phyloP scores from a whole-genome alignment of 92 coral and sea anemone species.

The Siderastrea siderea region DNA sequence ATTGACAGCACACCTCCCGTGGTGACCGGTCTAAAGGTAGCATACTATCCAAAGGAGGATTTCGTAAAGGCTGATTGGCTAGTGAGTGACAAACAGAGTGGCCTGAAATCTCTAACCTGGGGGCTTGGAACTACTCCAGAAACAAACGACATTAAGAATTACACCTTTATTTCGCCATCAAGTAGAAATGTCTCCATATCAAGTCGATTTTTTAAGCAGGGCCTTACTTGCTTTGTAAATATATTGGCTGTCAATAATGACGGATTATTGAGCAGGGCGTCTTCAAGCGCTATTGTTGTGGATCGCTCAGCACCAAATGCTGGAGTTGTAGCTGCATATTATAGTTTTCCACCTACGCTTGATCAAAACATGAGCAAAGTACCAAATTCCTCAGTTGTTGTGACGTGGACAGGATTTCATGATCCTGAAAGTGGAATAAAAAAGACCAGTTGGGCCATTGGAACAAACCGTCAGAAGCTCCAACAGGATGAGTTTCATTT shows the following conservation, averaged over 20 bases:
- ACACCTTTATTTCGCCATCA: slow-evolving; percentile 45
- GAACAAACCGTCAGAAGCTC: slow-evolving; percentile 52
- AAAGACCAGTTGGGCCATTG: slow-evolving; percentile 84
- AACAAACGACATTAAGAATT: slow-evolving; percentile 56
- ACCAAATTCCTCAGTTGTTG: slow-evolving; percentile 79
- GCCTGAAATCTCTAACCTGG: slow-evolving; percentile 74
- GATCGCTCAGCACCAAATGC: slow-evolving; percentile 87
- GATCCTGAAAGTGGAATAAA: slow-evolving; percentile 91
- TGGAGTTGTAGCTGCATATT: slow-evolving; percentile 80
- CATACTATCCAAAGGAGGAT: slow-evolving; percentile 68
- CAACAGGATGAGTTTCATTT: slow-evolving; percentile 21
- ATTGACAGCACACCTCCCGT: slow-evolving; percentile 92
- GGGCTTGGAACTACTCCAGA: slow-evolving; percentile 87
- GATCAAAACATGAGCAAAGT: slow-evolving; percentile 82
- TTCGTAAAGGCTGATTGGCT: slow-evolving; percentile 74
- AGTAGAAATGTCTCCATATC: slow-evolving; percentile 47
- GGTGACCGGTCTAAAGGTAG: slow-evolving; percentile 65
- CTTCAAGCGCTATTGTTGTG: slow-evolving; percentile 85
- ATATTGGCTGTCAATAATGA: slow-evolving; percentile 76
- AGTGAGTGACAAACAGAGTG: slow-evolving; percentile 82
- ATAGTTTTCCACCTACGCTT: slow-evolving; percentile 78
- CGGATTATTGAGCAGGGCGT: slow-evolving; percentile 74
- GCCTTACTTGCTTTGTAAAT: slow-evolving; percentile 82
- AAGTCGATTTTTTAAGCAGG: slow-evolving; percentile 77
- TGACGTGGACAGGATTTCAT: slow-evolving; percentile 91